phyloP scores from a whole-genome alignment of 1,140 invertebrate species.

The Asobara japonica region DNA sequence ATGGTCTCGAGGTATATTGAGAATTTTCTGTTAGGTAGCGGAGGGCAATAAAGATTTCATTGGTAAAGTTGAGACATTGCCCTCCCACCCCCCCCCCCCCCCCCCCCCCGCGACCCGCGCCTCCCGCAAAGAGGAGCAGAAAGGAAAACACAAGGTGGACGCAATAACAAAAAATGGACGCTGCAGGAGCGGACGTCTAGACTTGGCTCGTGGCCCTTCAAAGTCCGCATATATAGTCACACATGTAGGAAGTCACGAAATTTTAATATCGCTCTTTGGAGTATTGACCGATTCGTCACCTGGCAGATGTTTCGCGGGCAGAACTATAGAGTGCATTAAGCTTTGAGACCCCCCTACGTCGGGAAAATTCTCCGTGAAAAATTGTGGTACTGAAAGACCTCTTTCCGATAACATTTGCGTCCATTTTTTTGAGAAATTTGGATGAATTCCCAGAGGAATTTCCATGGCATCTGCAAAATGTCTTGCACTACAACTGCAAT shows the following conservation, averaged over 20 bases:
- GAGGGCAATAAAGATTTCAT: not conserved
- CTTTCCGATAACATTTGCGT: no score
- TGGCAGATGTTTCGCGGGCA: no score
- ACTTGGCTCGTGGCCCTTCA: constrained; percentile 20
- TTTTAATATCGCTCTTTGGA: constrained; percentile 26
- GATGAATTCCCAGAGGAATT: no score
- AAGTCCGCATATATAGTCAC: constrained; percentile 15
- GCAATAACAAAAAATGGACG: not conserved
- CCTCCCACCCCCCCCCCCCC: not conserved
- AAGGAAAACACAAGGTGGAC: not conserved
- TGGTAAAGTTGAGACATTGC: not conserved
- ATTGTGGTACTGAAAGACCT: no score
- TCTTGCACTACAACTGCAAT: no score
- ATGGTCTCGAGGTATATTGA: not conserved
- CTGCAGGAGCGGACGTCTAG: constrained; percentile 26
- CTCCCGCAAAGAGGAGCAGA: not conserved
- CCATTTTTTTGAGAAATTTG: no score
- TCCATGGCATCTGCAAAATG: no score
- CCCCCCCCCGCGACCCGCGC: no score
- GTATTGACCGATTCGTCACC: constrained; percentile 22
- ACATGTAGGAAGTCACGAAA: not conserved
- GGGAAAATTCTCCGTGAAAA: no score
- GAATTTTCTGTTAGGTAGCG: not conserved
- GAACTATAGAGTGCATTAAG: no score
- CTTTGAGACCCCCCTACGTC: no score